A percentile compares a stretch with the other conserved stretches of the same genome.
These are phyloP conservation scores for Melanotaenia duboulayi DNA, from an alignment of 2,113 vertebrate genomes.

Conservation along the genomic window DNA sequence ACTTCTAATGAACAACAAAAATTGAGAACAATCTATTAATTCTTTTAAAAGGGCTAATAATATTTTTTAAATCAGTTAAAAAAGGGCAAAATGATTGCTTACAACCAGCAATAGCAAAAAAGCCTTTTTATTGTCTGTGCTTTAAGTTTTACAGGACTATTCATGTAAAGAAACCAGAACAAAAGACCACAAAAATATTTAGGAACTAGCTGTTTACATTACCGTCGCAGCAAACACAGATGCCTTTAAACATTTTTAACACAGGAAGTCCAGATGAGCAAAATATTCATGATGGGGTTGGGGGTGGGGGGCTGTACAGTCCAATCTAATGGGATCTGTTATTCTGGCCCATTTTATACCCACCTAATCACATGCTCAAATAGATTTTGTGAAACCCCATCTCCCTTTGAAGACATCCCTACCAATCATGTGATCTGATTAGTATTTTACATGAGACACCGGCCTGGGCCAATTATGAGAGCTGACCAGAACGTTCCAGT, in stretches of 20 bases:
- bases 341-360: slow-evolving; percentile 71
- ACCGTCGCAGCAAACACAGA: slow-evolving; percentile 50
- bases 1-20: no score
- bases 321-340: slow-evolving; percentile 68
- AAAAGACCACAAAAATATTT: not conserved
- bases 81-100: not conserved
- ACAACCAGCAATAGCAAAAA: not conserved
- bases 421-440: slow-evolving; percentile 73
- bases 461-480: slow-evolving; percentile 66
- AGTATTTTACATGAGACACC: slow-evolving; percentile 74
- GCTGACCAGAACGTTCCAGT: slow-evolving; percentile 75
- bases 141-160: not conserved
- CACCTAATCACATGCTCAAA: slow-evolving; percentile 75
- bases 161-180: not conserved
- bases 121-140: not conserved
- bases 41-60: not conserved
- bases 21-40: no score
- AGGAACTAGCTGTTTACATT: slow-evolving; percentile 66
- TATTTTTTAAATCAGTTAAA: not conserved
- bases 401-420: slow-evolving; percentile 64
- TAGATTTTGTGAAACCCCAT: slow-evolving; percentile 70
- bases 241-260: slow-evolving; percentile 60
- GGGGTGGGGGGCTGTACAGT: no score
- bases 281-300: slow-evolving; percentile 54
- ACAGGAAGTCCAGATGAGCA: slow-evolving; percentile 59